phyloP scores from a whole-genome alignment of 1,140 invertebrate species.

The Pseudomyrmex concolor region DNA sequence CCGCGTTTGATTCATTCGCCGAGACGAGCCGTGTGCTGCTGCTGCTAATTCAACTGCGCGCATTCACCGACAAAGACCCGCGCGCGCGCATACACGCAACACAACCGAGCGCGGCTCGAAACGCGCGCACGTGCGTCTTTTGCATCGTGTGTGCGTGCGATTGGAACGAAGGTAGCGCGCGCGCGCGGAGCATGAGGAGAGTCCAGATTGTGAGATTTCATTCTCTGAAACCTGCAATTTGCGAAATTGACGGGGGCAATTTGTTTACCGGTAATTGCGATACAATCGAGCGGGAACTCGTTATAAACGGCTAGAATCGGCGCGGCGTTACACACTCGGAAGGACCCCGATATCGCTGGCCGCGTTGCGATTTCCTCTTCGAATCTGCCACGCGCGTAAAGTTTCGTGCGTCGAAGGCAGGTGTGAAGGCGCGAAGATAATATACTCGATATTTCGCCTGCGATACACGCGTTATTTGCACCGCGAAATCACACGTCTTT shows the following conservation, averaged over 20 bases:
- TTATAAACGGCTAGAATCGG: slow-evolving; percentile 70
- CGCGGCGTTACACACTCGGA: slow-evolving; percentile 48
- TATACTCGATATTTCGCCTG: neutral
- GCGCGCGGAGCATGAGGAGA: slow-evolving; percentile 61
- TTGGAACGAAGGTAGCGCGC: slow-evolving; percentile 67
- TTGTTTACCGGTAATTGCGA: slow-evolving; percentile 80
- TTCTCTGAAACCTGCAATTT: slow-evolving; percentile 79
- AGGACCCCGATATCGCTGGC: slow-evolving; percentile 24
- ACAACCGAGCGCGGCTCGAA: neutral
- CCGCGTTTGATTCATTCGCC: slow-evolving; percentile 34
- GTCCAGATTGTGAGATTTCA: slow-evolving; percentile 80
- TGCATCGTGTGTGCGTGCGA: slow-evolving; percentile 69
- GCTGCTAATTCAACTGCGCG: slow-evolving; percentile 53
- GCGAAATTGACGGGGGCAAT: slow-evolving; percentile 79
- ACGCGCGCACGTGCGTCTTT: slow-evolving; percentile 63
- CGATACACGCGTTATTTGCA: slow-evolving; percentile 1
- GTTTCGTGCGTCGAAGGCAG: slow-evolving; percentile 22
- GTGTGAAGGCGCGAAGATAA: slow-evolving; percentile 13
- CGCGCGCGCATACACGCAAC: neutral
- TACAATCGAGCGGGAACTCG: slow-evolving; percentile 75
- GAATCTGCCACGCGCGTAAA: slow-evolving; percentile 47
- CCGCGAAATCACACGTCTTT: slow-evolving; percentile 1
- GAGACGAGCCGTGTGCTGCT: slow-evolving; percentile 28
- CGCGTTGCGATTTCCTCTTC: slow-evolving; percentile 16
- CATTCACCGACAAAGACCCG: slow-evolving; percentile 12